Evolutionary conservation across 2,797 vertebrate species (phyloP).

Genomic region (Falco rusticolus): DNA sequence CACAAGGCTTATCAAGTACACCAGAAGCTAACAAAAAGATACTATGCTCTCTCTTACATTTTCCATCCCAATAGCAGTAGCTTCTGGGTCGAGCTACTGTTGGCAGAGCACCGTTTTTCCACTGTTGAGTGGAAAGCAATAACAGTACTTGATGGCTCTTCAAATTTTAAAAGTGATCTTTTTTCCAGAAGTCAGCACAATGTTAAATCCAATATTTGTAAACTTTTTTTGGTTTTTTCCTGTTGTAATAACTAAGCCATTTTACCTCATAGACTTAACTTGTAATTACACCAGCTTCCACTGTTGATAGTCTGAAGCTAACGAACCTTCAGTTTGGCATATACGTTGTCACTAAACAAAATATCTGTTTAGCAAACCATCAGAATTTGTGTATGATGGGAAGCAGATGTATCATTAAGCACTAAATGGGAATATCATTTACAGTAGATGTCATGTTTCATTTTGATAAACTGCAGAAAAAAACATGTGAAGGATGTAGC

Average conservation of each 20-base stretch:
- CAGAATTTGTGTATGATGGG: conserved; percentile 12
- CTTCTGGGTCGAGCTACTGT: background rate
- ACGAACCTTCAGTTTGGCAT: background rate
- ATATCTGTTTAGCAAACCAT: background rate
- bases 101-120: background rate
- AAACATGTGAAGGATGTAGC: background rate
- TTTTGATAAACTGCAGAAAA: conserved; percentile 45
- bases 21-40: background rate
- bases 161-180: background rate
- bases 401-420: conserved; percentile 49
- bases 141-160: background rate
- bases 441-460: conserved; percentile 42
- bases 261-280: background rate
- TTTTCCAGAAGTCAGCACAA: fast-evolving
- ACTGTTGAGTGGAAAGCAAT: background rate
- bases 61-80: background rate
- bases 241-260: background rate
- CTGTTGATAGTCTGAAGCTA: background rate
- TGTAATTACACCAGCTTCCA: background rate
- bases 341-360: conserved; percentile 16
- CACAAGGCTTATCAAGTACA: background rate
- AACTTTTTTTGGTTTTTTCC: background rate
- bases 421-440: conserved; percentile 49
- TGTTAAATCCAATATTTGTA: background rate
- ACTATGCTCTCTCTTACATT: background rate